A percentile compares a stretch with the other conserved stretches of the same genome.
These are phyloP conservation scores for Liparis tanakae DNA, from an alignment of 2,797 vertebrate species.

Conservation along the genomic window DNA sequence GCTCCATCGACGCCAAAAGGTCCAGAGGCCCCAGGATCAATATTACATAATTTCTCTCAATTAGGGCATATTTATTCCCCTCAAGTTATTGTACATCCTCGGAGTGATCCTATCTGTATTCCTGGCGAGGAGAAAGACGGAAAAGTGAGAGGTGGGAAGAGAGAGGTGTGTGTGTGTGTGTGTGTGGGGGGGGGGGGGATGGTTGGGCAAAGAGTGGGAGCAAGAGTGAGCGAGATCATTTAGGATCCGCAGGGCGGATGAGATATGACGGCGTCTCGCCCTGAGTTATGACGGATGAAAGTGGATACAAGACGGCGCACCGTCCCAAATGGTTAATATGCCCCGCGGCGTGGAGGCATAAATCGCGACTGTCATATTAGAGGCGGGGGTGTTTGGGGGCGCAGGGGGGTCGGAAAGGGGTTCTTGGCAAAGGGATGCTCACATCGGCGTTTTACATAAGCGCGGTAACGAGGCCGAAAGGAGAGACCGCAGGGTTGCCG, in stretches of 20 bases:
- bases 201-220: slow-evolving; percentile 41
- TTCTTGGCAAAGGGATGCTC: slow-evolving; percentile 46
- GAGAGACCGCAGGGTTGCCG: slow-evolving; percentile 29
- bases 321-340: slow-evolving; percentile 72
- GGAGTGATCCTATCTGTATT: slow-evolving; percentile 76
- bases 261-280: slow-evolving; percentile 71
- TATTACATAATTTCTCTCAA: slow-evolving; percentile 81
- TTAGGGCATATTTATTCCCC: slow-evolving; percentile 79
- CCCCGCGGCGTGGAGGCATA: slow-evolving; percentile 58
- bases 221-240: slow-evolving; percentile 58
- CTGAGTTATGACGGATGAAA: slow-evolving; percentile 77
- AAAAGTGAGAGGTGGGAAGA: slow-evolving; percentile 38
- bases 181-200: slow-evolving; percentile 15
- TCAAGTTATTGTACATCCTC: slow-evolving; percentile 72
- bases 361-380: slow-evolving; percentile 68
- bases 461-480: slow-evolving; percentile 47
- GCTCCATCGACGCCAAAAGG: slow-evolving; percentile 58
- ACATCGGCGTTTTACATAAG: slow-evolving; percentile 70
- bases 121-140: slow-evolving; percentile 60
- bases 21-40: slow-evolving; percentile 71
- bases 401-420: slow-evolving; percentile 11
- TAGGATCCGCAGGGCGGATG: slow-evolving; percentile 73
- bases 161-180: slow-evolving; percentile 12
- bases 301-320: slow-evolving; percentile 67
- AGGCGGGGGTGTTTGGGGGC: slow-evolving; percentile 5